A percentile compares a stretch with the other conserved stretches of the same genome.
phyloP scores from a whole-genome alignment of 2,888 invertebrate species.

The Serrognathus titanus region DNA sequence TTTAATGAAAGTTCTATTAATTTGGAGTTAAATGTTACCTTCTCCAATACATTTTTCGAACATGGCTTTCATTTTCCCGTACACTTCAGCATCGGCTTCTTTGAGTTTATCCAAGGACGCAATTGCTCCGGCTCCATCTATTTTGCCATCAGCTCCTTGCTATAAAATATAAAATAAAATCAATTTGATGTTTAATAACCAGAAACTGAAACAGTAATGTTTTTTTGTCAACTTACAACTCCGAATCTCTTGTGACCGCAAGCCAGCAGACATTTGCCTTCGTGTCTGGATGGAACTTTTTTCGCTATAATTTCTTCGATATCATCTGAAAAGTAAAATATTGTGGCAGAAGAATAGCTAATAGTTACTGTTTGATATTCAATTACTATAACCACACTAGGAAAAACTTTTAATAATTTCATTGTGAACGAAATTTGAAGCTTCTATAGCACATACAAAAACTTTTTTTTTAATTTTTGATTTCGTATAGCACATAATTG shows the following conservation, averaged over 20 bases:
- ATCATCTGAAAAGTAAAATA: conserved; percentile 23
- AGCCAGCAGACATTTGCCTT: conserved; percentile 51
- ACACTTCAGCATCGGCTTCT: conserved; percentile 20
- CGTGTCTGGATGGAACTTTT: conserved; percentile 45
- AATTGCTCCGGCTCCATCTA: conserved; percentile 3
- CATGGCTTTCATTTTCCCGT: conserved; percentile 20
- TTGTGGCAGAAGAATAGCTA: background rate
- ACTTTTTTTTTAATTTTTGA: too few species aligned
- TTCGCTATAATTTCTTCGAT: conserved; percentile 37
- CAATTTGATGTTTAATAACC: background rate
- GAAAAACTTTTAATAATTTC: too few species aligned
- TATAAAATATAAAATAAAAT: conserved; percentile 1
- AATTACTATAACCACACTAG: too few species aligned
- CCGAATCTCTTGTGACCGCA: conserved; percentile 50
- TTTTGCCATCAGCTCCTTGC: conserved; percentile 16
- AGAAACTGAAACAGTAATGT: background rate
- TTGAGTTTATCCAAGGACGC: conserved; percentile 7
- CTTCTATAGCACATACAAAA: too few species aligned
- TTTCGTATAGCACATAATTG: too few species aligned
- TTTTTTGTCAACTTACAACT: conserved; percentile 44
- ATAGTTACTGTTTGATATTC: background rate
- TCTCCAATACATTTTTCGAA: conserved; percentile 19
- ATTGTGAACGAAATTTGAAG: too few species aligned
- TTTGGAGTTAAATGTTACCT: conserved; percentile 22
- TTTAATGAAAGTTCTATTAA: background rate